phyloP scores from a whole-genome alignment of 2,797 vertebrate species.

The Tinamus major region DNA sequence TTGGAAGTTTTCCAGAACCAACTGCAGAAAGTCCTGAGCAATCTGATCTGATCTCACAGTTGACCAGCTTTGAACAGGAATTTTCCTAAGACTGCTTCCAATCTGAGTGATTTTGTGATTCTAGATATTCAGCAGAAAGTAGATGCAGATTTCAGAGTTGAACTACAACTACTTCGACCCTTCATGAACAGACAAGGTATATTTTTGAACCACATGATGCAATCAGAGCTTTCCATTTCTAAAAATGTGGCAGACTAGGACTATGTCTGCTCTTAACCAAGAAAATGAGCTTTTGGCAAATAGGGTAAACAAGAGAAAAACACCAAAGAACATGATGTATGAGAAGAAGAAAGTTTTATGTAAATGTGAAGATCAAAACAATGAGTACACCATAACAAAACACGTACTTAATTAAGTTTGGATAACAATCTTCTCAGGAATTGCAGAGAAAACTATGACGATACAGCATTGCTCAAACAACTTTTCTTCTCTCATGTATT shows the following conservation, averaged over 20 bases:
- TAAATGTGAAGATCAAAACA: constrained; percentile 33
- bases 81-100: neutral
- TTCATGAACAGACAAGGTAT: neutral
- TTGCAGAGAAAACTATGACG: neutral
- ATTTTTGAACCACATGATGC: neutral
- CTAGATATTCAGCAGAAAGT: neutral
- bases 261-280: neutral
- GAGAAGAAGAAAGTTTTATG: neutral
- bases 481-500: neutral
- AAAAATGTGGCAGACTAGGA: neutral
- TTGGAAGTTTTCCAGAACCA: neutral
- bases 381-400: neutral
- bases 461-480: neutral
- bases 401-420: neutral
- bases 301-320: neutral
- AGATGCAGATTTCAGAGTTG: neutral
- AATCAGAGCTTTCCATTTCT: neutral
- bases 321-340: neutral
- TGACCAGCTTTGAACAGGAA: neutral
- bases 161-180: neutral
- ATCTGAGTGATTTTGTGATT: neutral
- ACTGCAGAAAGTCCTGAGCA: neutral
- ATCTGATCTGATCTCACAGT: neutral
- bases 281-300: neutral
- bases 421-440: neutral